Conservation (phyloP, 2,113 vertebrate species). For the Etheostoma spectabile region DNA sequence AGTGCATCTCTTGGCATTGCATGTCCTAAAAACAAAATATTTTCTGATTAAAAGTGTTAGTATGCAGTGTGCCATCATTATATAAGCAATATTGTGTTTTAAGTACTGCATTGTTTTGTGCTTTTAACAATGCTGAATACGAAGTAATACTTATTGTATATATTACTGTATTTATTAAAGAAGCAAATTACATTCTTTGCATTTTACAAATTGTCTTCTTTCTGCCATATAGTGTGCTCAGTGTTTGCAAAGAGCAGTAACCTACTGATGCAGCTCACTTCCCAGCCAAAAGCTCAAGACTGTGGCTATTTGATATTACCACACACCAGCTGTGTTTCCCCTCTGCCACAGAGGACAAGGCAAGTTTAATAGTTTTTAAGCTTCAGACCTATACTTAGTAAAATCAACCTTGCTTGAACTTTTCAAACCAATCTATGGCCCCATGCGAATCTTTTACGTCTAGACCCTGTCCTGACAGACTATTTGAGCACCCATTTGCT, state of each 20-base stretch:
- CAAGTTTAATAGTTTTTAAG: constrained; percentile 17
- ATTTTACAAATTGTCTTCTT: neutral
- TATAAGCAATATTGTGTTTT: no score
- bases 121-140: neutral
- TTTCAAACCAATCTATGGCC: constrained; percentile 27
- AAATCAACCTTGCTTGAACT: constrained; percentile 1
- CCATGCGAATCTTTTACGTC: neutral
- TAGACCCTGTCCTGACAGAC: neutral
- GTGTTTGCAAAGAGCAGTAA: constrained; percentile 15
- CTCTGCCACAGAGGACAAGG: neutral
- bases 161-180: neutral
- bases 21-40: neutral
- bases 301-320: constrained; percentile 23
- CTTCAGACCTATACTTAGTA: neutral
- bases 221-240: constrained; percentile 9
- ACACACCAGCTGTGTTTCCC: constrained; percentile 15
- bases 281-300: neutral
- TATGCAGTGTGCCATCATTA: neutral
- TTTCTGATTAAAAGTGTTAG: neutral
- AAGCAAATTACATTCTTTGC: neutral
- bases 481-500: neutral
- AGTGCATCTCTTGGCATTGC: neutral
- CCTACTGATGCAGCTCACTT: constrained; percentile 18
- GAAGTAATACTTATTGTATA: neutral
- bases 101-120: neutral